Conservation (phyloP, 2,797 vertebrate genomes). For the Coregonus ussuriensis region DNA sequence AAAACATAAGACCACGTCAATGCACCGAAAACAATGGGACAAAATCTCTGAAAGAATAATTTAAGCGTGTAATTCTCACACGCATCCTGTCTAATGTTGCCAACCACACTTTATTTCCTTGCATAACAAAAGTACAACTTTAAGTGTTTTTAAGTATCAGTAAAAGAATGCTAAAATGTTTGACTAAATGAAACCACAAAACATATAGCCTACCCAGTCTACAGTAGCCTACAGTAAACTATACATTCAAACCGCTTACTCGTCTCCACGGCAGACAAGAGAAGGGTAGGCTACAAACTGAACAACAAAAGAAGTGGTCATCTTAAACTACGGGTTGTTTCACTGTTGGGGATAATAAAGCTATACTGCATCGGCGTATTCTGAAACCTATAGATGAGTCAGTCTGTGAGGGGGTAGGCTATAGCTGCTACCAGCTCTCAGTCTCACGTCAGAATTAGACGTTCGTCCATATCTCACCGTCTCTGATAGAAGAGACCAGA, state of each 20-base stretch:
- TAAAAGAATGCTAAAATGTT: not conserved
- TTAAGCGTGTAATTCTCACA: not conserved
- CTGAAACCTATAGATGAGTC: not conserved
- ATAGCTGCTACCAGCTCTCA: not conserved
- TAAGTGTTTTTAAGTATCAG: conserved; percentile 5
- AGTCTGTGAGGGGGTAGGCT: not conserved
- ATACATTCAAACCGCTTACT: not conserved
- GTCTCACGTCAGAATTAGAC: not conserved
- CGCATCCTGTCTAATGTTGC: conserved; percentile 12
- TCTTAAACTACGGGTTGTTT: conserved; percentile 1
- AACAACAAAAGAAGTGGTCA: conserved; percentile 16
- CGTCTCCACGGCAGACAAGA: conserved; percentile 1
- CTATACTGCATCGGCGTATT: not conserved
- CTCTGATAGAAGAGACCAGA: not conserved
- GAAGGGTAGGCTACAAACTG: not conserved
- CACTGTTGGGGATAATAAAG: not conserved
- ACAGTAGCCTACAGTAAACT: not conserved
- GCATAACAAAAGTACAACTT: not conserved
- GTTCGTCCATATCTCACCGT: too few relatives aligned
- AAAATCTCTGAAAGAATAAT: conserved; percentile 2
- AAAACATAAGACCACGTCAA: conserved; percentile 65
- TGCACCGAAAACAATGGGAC: conserved; percentile 64
- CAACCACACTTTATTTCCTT: not conserved
- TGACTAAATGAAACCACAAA: too few relatives aligned
- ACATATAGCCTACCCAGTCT: too few relatives aligned